These are phyloP conservation scores for Campoplex capitator DNA, from an alignment of 2,888 invertebrate species.

Conservation along the genomic window DNA sequence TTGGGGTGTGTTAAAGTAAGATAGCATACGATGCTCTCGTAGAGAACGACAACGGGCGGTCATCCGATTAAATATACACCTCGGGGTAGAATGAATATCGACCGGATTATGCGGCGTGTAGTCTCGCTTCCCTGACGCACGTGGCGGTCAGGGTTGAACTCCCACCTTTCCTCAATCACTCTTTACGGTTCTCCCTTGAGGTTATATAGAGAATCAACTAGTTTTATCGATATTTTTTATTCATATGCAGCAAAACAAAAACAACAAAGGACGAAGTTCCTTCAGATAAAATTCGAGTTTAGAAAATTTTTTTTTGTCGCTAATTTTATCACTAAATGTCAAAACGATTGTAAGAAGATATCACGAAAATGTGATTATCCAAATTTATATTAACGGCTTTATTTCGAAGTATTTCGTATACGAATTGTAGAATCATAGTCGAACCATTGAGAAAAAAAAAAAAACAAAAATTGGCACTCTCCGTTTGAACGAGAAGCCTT, in stretches of 20 bases:
- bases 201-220: background rate
- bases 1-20: background rate
- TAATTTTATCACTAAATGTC: too few relatives aligned
- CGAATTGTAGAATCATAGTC: too few relatives aligned
- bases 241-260: background rate
- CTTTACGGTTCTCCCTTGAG: constrained; percentile 5
- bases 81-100: constrained; percentile 47
- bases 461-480: too few relatives aligned
- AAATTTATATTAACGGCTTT: too few relatives aligned
- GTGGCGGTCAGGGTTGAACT: constrained; percentile 60
- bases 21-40: background rate
- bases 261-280: background rate
- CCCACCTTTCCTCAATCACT: background rate
- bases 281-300: background rate
- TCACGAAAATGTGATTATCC: too few relatives aligned
- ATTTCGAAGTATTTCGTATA: too few relatives aligned
- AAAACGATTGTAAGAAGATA: too few relatives aligned
- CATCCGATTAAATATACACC: constrained; percentile 34
- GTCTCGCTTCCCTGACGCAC: constrained; percentile 40
- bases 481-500: background rate
- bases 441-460: too few relatives aligned
- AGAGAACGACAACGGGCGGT: background rate
- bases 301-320: too few relatives aligned
- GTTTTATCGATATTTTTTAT: background rate
- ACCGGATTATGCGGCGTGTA: constrained; percentile 44